Percentiles rank a stretch among this genome's conserved stretches.
Conservation (phyloP, 2,797 vertebrate species). For the Schizopygopsis malacanthus region DNA sequence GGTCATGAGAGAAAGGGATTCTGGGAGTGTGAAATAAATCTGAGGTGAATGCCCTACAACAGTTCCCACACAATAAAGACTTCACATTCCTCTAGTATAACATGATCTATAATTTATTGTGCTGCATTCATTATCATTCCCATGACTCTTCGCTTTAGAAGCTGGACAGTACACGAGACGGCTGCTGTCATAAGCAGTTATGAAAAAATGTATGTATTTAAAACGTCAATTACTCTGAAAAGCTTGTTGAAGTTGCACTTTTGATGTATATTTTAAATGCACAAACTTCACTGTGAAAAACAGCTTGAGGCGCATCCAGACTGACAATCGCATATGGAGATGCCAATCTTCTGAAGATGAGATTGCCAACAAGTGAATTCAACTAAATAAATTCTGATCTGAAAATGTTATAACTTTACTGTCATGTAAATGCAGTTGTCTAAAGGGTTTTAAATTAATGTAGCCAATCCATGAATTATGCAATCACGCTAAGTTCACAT, state of each 20-base stretch:
- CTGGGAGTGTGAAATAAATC: constrained; percentile 60
- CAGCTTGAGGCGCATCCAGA: constrained; percentile 30
- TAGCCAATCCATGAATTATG: neutral
- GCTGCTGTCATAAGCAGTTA: constrained; percentile 67
- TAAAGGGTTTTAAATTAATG: neutral
- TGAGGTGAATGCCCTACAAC: constrained; percentile 64
- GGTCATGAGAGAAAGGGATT: constrained; percentile 46
- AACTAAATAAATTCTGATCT: neutral
- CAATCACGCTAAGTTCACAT: neutral
- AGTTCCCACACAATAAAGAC: constrained; percentile 61
- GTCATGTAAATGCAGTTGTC: neutral
- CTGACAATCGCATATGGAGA: constrained; percentile 38
- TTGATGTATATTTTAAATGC: constrained; percentile 25
- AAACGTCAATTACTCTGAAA: constrained; percentile 32
- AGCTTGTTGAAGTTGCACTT: constrained; percentile 15
- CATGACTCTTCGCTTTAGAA: constrained; percentile 59
- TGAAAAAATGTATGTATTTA: constrained; percentile 56
- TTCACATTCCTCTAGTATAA: constrained; percentile 63
- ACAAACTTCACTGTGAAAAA: constrained; percentile 12
- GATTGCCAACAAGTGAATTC: constrained; percentile 5
- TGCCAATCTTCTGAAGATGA: neutral
- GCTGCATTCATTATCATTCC: constrained; percentile 72
- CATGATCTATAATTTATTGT: constrained; percentile 73
- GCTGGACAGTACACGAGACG: constrained; percentile 63
- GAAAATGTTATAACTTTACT: neutral